phyloP scores from a whole-genome alignment of 2,797 vertebrate species.

The Alcedo quadribrachys region DNA sequence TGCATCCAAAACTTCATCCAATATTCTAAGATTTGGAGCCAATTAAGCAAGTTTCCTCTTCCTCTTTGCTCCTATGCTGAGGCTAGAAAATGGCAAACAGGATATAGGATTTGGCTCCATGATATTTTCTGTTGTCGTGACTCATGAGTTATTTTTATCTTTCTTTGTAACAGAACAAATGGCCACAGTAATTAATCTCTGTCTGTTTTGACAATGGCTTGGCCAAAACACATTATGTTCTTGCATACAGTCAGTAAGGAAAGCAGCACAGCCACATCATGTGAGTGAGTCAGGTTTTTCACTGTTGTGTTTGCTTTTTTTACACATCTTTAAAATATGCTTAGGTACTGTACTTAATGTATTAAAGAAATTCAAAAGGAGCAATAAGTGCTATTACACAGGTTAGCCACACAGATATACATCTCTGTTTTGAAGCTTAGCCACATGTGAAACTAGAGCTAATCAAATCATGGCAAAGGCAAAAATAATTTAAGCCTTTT shows the following conservation, averaged over 20 bases:
- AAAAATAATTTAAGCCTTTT: slow-evolving; percentile 33
- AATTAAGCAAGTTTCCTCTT: not conserved
- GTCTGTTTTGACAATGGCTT: slow-evolving; percentile 36
- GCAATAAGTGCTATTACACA: not conserved
- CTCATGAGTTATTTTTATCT: slow-evolving; percentile 52
- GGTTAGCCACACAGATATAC: not conserved
- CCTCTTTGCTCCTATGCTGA: not conserved
- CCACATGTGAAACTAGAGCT: slow-evolving; percentile 1
- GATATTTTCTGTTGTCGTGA: not conserved
- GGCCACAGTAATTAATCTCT: not conserved
- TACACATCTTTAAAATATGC: not conserved
- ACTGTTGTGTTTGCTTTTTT: not conserved
- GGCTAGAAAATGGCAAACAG: slow-evolving; percentile 36
- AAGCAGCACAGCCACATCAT: not conserved
- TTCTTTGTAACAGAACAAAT: slow-evolving; percentile 25
- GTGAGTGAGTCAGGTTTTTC: not conserved
- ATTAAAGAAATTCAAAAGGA: not conserved
- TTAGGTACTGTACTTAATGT: not conserved
- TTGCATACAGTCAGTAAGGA: not conserved
- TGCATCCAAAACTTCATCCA: not conserved
- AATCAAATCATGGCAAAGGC: not conserved
- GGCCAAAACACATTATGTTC: slow-evolving; percentile 14
- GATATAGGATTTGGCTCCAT: slow-evolving; percentile 7
- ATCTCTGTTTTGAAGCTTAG: slow-evolving; percentile 11
- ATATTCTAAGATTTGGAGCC: not conserved